A percentile compares a stretch with the other conserved stretches of the same genome.
phyloP scores from a whole-genome alignment of 1,140 invertebrate genomes.

The Sycophila sp. region DNA sequence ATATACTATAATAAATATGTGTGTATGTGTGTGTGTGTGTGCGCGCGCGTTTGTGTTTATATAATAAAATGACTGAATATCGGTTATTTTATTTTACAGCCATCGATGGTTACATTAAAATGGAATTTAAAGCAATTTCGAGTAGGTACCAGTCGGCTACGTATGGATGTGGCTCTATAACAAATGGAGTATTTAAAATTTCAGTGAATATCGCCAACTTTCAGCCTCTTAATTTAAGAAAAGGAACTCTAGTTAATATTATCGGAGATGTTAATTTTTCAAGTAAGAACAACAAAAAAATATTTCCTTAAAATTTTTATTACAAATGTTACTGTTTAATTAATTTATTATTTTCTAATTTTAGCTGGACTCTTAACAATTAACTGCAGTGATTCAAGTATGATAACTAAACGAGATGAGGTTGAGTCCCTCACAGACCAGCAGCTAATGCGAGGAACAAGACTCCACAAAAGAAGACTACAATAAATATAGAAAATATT shows the following conservation, averaged over 20 bases:
- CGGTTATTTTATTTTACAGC: neutral
- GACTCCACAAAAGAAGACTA: neutral
- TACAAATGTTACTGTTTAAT: neutral
- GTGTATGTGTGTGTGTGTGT: too few relatives aligned
- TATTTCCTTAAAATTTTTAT: neutral
- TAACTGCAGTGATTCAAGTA: neutral
- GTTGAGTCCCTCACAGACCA: neutral
- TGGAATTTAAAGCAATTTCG: neutral
- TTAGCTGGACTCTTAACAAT: neutral
- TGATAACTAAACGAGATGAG: neutral
- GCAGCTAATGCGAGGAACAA: neutral
- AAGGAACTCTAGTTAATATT: neutral
- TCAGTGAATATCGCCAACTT: neutral
- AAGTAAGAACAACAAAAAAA: neutral
- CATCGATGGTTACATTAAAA: conserved; percentile 1
- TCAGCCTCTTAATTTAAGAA: neutral
- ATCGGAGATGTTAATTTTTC: neutral
- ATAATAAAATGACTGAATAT: too few relatives aligned
- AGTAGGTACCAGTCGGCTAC: neutral
- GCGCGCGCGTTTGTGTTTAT: too few relatives aligned
- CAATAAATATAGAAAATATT: too few relatives aligned
- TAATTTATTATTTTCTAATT: neutral
- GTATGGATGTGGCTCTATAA: conserved; percentile 1
- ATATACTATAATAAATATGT: too few relatives aligned
- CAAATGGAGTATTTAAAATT: neutral